A percentile compares a stretch with the other conserved stretches of the same genome.
Conservation (phyloP, 2,797 vertebrate species). For the Hydrolagus colliei region DNA sequence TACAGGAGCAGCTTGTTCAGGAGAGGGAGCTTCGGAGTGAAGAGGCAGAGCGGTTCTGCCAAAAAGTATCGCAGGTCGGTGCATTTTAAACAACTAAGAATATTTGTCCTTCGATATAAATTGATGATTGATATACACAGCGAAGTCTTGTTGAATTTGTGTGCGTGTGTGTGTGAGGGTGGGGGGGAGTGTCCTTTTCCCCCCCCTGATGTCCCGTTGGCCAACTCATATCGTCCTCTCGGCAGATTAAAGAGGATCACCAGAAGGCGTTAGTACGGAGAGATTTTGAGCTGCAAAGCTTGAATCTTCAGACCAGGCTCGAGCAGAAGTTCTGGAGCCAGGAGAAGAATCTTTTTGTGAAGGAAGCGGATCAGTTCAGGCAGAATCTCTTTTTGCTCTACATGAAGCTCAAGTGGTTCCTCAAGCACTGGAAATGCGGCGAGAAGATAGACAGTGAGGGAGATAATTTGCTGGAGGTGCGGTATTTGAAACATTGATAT, state of each 20-base stretch:
- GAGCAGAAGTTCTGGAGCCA: constrained; percentile 93
- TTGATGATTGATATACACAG: too few species aligned
- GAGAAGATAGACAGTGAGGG: constrained; percentile 73
- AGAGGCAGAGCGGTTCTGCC: constrained; percentile 62
- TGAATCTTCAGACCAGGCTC: constrained; percentile 81
- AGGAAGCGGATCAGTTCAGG: constrained; percentile 91
- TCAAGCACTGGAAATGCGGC: constrained; percentile 87
- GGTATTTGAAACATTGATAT: background rate
- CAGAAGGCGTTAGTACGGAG: constrained; percentile 80
- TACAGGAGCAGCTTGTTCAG: constrained; percentile 69
- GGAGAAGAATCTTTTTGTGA: constrained; percentile 83
- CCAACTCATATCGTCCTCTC: background rate
- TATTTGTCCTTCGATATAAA: too few species aligned
- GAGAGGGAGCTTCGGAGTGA: constrained; percentile 69
- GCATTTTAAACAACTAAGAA: too few species aligned
- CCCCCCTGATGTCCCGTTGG: too few species aligned
- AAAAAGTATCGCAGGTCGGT: constrained; percentile 69
- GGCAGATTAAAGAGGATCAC: constrained; percentile 84
- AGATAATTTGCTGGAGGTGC: constrained; percentile 85
- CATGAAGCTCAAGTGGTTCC: constrained; percentile 92
- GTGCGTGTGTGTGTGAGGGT: too few species aligned
- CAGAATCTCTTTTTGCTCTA: constrained; percentile 86
- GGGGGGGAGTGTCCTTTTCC: too few species aligned
- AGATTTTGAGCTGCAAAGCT: constrained; percentile 92
- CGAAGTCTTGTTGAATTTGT: too few species aligned